Evolutionary conservation across 2,888 invertebrate species (phyloP).

Genomic region (Malthinus seriepunctatus): DNA sequence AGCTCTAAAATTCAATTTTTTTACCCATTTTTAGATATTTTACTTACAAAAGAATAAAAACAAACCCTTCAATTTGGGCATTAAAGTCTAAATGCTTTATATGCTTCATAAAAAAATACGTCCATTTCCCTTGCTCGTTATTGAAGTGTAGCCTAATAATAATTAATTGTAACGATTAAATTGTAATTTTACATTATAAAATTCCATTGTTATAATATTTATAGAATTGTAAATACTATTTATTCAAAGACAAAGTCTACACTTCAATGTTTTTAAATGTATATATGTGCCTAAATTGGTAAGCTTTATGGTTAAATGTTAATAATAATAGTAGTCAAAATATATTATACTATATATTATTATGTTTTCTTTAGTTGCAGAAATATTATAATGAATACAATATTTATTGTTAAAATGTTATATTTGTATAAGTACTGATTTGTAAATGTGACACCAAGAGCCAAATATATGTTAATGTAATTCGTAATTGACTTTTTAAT

Average conservation of each 20-base stretch:
- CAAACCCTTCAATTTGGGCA: slow-evolving; percentile 22
- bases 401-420: slow-evolving; percentile 49
- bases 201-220: slow-evolving; percentile 11
- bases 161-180: slow-evolving; percentile 17
- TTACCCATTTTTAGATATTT: slow-evolving; percentile 18
- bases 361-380: slow-evolving; percentile 27
- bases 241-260: slow-evolving; percentile 26
- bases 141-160: slow-evolving; percentile 34
- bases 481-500: slow-evolving; percentile 6
- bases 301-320: slow-evolving; percentile 34
- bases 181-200: slow-evolving; percentile 21
- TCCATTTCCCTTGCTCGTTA: slow-evolving; percentile 30
- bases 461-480: slow-evolving; percentile 48
- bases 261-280: slow-evolving; percentile 41
- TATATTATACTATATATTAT: slow-evolving; percentile 22
- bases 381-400: slow-evolving; percentile 25
- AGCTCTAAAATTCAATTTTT: neutral
- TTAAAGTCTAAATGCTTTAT: slow-evolving; percentile 27
- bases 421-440: slow-evolving; percentile 54
- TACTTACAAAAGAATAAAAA: too few species aligned
- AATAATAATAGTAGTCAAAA: slow-evolving; percentile 13
- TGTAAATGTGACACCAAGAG: slow-evolving; percentile 54
- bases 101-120: slow-evolving; percentile 27
- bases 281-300: slow-evolving; percentile 52
- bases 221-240: slow-evolving; percentile 17